Conservation (phyloP, 2,888 invertebrate genomes). For the Mesoligia furuncula region DNA sequence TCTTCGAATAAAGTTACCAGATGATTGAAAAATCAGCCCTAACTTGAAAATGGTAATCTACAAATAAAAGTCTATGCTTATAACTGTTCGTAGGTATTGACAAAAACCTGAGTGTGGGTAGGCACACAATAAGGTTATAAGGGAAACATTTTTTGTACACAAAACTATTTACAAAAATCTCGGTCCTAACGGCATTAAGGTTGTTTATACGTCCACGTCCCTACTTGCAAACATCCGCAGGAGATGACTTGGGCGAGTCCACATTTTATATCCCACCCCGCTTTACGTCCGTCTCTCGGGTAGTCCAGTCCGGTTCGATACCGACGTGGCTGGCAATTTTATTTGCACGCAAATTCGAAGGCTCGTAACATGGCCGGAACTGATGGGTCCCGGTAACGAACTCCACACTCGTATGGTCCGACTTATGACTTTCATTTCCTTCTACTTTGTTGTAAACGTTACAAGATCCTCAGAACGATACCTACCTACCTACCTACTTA, state of each 20-base stretch:
- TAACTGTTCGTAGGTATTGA: background rate
- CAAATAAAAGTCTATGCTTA: background rate
- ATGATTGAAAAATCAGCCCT: too few relatives aligned
- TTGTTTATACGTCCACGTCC: constrained; percentile 69
- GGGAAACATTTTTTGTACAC: constrained; percentile 55
- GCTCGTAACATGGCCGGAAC: constrained; percentile 80
- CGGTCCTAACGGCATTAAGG: constrained; percentile 54
- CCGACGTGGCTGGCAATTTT: constrained; percentile 80
- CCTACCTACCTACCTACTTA: background rate
- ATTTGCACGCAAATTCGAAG: constrained; percentile 86
- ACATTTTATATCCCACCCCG: constrained; percentile 80
- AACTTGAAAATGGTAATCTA: constrained; percentile 6
- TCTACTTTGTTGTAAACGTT: constrained; percentile 60
- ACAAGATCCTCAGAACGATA: constrained; percentile 37
- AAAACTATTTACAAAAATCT: constrained; percentile 67
- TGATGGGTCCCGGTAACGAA: constrained; percentile 80
- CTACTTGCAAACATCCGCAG: constrained; percentile 79
- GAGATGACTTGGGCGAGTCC: constrained; percentile 82
- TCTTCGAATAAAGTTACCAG: too few relatives aligned
- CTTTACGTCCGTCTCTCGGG: constrained; percentile 76
- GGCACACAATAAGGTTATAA: constrained; percentile 34
- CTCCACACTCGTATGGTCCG: constrained; percentile 73
- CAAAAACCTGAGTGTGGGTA: constrained; percentile 15
- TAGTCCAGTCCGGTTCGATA: constrained; percentile 73
- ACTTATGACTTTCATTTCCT: constrained; percentile 86